Evolutionary conservation across 2,113 vertebrate species (phyloP), one percentile per base, ranked within the genome.

Genomic region (Oreochromis aureus): DNA sequence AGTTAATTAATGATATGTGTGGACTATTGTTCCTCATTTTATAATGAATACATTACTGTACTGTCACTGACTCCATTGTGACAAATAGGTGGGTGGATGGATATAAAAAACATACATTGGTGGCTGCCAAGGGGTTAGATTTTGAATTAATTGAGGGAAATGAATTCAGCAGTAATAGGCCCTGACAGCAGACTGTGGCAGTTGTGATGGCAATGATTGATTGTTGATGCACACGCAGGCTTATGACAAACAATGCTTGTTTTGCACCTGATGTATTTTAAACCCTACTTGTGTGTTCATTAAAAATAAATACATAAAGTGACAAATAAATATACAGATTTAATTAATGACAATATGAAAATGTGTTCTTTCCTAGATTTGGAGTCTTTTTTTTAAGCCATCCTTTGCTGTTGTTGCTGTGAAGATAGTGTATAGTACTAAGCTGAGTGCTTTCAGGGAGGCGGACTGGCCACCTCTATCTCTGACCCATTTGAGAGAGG

Each of bases 121-220:
- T 91, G 86, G 92, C 93, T 94, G 95, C 93, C 94, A 89, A 93
- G 94, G 94, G 95, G 95, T 96, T 94, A 93, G 95, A 95, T 94
- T 96, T 95, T 92, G 95, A 96, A 96, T 96, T 97, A 97, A 97
- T 97, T 97, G 95, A 96, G 95, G 96, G 92, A 96, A 97, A 96
- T 96, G 94, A 95, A 96, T 96, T 96, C 96, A 95, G 94, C 88
- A 80, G 95, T 97, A 96, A 96, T 96, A 95, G 95, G 94, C 93
- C 91, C 93, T 95, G 95, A 96, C 96, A 96, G 94, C 95, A 96
- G 91, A 96, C 92, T 92, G 93, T 93, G 94, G 96, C 94, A 93
- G 92, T 94, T 96, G 90, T 96, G 95, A 96, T 96, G 94, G 88
- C 87, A 76, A 91, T 95, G 96, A 96, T 95, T 96, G 96, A 96